Base-by-base conservation (phyloP, 1,140 invertebrate genomes). In the Atta texana region DNA sequence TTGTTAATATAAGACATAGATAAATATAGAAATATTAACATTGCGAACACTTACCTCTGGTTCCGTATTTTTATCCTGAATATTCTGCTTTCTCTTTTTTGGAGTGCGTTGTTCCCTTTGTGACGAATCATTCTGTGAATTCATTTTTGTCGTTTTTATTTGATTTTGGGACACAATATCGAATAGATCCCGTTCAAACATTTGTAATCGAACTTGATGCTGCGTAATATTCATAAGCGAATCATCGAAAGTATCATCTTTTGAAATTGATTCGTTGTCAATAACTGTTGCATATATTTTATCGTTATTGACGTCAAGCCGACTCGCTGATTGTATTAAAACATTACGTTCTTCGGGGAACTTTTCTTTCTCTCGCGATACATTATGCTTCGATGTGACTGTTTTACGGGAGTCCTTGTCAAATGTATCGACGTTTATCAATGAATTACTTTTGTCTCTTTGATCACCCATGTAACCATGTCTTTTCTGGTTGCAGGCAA, bases 181-280 rank as follows among this genome's bases (percentile, higher is more conserved):
- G 4, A 93, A 86, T 7, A 93, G 57, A 63, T 91, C 92, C 18
- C 91, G 69, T 51, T 93, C 92, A 53, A 92, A 80, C 10, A 87
- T 84, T 55, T 91, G 89, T 5, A 92, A 31, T 4, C 53, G 55
- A 55, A 80, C 14, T 53, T 92, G 76, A 39, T 92, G 85, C 24
- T 89, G 76, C 16, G 92, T 93, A 16, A 93, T 69, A 51, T 91
- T 68, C 78, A 93, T 86, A 4, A 92, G 59, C 28, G 85, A 87
- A 18, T 92, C 91, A 3, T 86, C 64, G 34, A 49, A 68, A 28
- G 44, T 81, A 5, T 16, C 34, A 10, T 88, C 61, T 1, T 77
- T 81, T 10, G 24, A 6, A 0, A 49, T 51, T 34, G 28, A 21
- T 2, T 68, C 59, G 2, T 55, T 28, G n/a, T 8, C 53, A 16